These are phyloP conservation scores for Sarcophaga bullata DNA, from an alignment of 1,140 invertebrate species.

Conservation along the genomic window DNA sequence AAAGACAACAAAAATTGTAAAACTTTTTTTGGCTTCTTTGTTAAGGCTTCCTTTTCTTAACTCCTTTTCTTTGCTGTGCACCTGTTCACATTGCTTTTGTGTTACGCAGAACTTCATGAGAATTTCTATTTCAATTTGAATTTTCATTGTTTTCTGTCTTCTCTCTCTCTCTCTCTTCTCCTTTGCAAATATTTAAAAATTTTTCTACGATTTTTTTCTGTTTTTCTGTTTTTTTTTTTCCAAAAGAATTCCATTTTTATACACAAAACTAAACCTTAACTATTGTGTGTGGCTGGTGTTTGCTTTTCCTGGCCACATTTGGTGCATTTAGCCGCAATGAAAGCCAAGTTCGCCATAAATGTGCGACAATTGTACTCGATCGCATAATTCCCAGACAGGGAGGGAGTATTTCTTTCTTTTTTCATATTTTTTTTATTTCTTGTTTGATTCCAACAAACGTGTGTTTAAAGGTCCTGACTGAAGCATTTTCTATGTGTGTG, in stretches of 20 bases:
- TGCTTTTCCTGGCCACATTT: slow-evolving; percentile 43
- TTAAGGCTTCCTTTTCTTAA: no score
- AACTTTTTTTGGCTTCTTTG: no score
- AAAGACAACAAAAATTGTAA: no score
- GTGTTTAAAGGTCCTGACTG: not conserved
- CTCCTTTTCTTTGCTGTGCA: no score
- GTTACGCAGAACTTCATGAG: not conserved
- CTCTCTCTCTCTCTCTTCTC: not conserved
- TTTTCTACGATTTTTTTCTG: not conserved
- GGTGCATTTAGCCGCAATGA: slow-evolving; percentile 48
- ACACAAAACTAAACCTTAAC: slow-evolving; percentile 7
- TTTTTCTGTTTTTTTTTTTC: not conserved
- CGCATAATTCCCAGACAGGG: slow-evolving; percentile 54
- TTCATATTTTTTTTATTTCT: not conserved
- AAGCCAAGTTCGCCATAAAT: slow-evolving; percentile 49
- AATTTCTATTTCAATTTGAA: not conserved
- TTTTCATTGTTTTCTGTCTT: not conserved
- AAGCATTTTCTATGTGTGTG: not conserved
- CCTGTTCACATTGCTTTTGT: not conserved
- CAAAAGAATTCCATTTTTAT: not conserved
- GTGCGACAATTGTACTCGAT: slow-evolving; percentile 48
- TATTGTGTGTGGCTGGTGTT: slow-evolving; percentile 32
- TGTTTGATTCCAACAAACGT: not conserved
- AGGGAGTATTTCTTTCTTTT: not conserved
- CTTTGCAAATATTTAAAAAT: not conserved